Percentiles rank a stretch among this genome's conserved stretches.
Evolutionary conservation across 1,140 invertebrate species (phyloP).

Genomic region (Ostrea edulis): DNA sequence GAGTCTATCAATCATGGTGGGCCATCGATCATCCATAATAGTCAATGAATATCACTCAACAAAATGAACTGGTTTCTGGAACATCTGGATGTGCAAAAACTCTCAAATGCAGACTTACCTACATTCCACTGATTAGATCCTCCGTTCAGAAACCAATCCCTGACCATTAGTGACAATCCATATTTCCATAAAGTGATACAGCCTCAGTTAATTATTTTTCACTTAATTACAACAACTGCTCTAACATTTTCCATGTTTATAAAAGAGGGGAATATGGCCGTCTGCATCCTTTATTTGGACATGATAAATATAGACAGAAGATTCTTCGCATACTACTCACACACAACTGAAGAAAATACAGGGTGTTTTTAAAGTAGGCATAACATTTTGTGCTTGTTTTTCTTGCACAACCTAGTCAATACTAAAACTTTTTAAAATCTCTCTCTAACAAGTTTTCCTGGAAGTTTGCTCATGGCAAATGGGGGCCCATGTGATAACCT

Average conservation of each 20-base stretch:
- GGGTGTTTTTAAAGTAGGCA: constrained; percentile 34
- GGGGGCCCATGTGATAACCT: neutral
- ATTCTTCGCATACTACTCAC: constrained; percentile 38
- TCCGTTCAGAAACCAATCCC: neutral
- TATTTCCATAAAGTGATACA: constrained; percentile 5
- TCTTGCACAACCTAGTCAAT: neutral
- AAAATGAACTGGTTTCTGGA: neutral
- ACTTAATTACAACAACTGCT: constrained; percentile 28
- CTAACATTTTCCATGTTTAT: constrained; percentile 31
- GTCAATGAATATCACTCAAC: neutral
- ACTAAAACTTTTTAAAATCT: neutral
- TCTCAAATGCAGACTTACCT: neutral
- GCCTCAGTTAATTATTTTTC: constrained; percentile 32
- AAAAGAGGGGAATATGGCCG: constrained; percentile 37
- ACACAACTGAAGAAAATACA: constrained; percentile 39
- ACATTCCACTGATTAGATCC: constrained; percentile 18
- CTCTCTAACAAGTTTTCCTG: neutral
- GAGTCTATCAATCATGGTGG: neutral
- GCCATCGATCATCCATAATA: constrained; percentile 14
- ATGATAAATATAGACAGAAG: constrained; percentile 38
- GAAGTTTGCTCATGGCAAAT: neutral
- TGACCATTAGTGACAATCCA: constrained; percentile 20
- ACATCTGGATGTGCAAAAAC: constrained; percentile 27
- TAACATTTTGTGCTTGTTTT: neutral
- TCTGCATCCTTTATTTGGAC: constrained; percentile 36